These are phyloP conservation scores for Clarias pachynema DNA, from an alignment of 2,797 vertebrate genomes.

Conservation along the genomic window DNA sequence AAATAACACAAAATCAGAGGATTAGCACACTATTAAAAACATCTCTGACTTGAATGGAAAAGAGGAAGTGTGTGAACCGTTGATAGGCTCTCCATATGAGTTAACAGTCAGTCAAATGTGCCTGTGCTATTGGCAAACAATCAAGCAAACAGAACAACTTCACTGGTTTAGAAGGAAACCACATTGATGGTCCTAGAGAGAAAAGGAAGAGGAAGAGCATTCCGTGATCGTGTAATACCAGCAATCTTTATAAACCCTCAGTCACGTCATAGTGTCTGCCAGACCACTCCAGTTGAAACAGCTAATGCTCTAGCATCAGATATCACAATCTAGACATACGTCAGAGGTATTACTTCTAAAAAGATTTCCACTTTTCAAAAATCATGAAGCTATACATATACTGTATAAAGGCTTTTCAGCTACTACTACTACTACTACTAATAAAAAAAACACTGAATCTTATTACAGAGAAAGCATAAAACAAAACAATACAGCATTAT, in stretches of 20 bases:
- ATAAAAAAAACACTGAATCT: background rate
- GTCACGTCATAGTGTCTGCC: background rate
- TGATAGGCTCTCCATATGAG: background rate
- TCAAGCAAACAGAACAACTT: constrained; percentile 3
- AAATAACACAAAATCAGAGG: background rate
- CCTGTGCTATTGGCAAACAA: background rate
- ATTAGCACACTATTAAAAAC: background rate
- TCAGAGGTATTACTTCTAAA: background rate
- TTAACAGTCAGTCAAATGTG: background rate
- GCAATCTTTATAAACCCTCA: background rate
- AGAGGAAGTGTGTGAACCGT: background rate
- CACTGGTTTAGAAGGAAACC: background rate
- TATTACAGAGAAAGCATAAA: background rate
- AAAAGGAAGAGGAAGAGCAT: background rate
- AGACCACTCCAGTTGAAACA: background rate
- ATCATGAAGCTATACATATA: background rate
- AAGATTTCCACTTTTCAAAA: background rate
- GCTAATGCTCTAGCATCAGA: background rate
- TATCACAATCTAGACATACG: background rate
- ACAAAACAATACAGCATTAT: background rate
- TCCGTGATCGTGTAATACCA: background rate
- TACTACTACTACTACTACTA: background rate
- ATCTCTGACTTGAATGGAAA: background rate
- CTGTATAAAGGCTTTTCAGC: background rate
- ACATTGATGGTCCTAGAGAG: background rate